Evolutionary conservation across 2,797 vertebrate genomes (phyloP), one percentile per base, ranked within the genome.

Genomic region (Malacoctenus gilli): DNA sequence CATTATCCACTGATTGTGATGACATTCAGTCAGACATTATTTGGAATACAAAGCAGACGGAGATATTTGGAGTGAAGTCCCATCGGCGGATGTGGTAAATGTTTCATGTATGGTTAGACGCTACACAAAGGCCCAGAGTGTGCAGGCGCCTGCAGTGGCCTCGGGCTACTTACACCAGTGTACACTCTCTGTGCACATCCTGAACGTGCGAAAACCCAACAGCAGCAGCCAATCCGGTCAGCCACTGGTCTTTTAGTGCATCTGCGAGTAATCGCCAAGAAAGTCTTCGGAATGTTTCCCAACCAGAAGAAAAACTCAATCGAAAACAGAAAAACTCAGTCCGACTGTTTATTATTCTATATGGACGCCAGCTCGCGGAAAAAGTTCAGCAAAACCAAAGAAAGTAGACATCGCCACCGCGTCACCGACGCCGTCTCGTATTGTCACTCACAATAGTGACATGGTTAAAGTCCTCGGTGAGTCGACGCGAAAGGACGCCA

Each of bases 81-180:
- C 14, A 42, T 59, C 53, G 35, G 59, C 70, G 34, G 43, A 49
- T 31, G 31, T 50, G 2, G 54, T 73, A 60, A 69, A 67, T 70
- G 67, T 82, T 76, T 71, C 19, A 85, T 75, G 37, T 30, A 35
- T 23, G 16, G 34, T 25, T 47, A 11, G 50, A 66, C 48, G 30
- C 35, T 39, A 48, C 51, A 53, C 32, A 61, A 30, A 23, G 50
- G 25, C 37, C 36, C 16, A 39, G 52, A 50, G 37, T 42, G 41
- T 36, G 23, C 51, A 36, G 44, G 23, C 1, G 36, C 51, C 53
- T 51, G 38, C 40, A 12, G 54, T 31, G 43, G 49, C 72, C 66
- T 61, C 18, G 1, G 47, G 67, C 70, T 59, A 57, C 56, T 79
- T 57, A 68, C 57, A 60, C 23, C 36, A 51, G 21, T 56, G 34